Base-by-base conservation (phyloP, 1,140 invertebrate genomes). In the Latrodectus geometricus region DNA sequence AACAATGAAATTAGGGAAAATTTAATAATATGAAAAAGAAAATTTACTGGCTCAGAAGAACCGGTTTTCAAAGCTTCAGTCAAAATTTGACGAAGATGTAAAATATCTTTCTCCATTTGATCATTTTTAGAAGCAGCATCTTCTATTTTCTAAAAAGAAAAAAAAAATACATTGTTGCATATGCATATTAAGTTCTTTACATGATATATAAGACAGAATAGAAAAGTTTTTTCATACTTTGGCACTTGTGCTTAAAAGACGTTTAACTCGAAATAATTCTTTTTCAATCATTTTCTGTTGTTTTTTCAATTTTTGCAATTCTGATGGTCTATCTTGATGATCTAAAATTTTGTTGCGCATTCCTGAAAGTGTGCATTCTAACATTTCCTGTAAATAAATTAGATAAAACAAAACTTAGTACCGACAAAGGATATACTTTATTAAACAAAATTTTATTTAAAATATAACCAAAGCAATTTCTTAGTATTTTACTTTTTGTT, bases 201-300 rank as follows among this genome's bases (percentile, higher is more conserved):
- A 61, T 61, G 54, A 61, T 11, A 1, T 0, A 61, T 61, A 61
- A 61, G 17, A 14, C 2, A 61, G 54, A 50, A 74, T 17, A 49
- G 21, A 61, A 14, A 48, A 4, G 8, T 50, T n/a, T 0, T 9
- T 9, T 88, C 85, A 92, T 94, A 96, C 95, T 94, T 96, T 97
- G 89, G 96, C 97, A 92, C 97, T 96, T 91, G 96, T 94, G 87
- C 96, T 96, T 87, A 98, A 91, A 90, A 97, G 94, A 72, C 95
- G 93, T 89, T 96, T 94, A 61, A 97, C 95, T 80, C 95, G 92
- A 85, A 95, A 95, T 72, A 97, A 91, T 90, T 97, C 96, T 87
- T 94, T 94, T 91, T 97, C 96, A 61, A 97, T 91, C 21, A 94
- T 92, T 76, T 93, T 91, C 90, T 95, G 95, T 89, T 96, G 95